phyloP scores from a whole-genome alignment of 1,140 invertebrate genomes.

The Pristionchus pacificus region DNA sequence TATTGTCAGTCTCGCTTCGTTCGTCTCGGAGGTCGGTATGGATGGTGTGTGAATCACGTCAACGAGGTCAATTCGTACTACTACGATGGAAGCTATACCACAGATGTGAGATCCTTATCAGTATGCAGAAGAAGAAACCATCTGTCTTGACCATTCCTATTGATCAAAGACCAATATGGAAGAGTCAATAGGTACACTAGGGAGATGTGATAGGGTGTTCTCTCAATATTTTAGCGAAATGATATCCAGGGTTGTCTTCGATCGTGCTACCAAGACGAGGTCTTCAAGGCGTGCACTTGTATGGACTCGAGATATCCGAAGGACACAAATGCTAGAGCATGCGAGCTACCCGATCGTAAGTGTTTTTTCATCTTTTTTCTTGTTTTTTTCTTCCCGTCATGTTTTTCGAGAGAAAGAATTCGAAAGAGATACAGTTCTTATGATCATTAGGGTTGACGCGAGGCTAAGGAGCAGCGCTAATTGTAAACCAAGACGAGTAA shows the following conservation, averaged over 20 bases:
- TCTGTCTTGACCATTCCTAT: no score
- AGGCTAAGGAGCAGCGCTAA: no score
- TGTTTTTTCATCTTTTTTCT: no score
- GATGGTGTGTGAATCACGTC: slow-evolving; percentile 26
- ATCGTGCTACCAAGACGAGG: slow-evolving; percentile 34
- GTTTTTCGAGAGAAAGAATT: no score
- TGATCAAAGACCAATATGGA: no score
- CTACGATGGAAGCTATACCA: slow-evolving; percentile 30
- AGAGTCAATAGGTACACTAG: no score
- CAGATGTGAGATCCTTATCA: slow-evolving; percentile 27
- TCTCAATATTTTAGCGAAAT: no score
- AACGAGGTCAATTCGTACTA: slow-evolving; percentile 33
- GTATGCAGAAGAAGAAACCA: neutral
- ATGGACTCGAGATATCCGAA: slow-evolving; percentile 36
- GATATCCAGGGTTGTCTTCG: slow-evolving; percentile 33
- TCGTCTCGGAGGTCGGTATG: slow-evolving; percentile 34
- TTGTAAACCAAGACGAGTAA: no score
- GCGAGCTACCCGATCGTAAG: slow-evolving; percentile 28
- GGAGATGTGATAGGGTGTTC: no score
- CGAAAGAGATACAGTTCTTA: no score
- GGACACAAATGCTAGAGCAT: slow-evolving; percentile 8
- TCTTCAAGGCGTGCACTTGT: slow-evolving; percentile 22
- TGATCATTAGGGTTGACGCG: no score
- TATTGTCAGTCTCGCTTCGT: slow-evolving; percentile 25
- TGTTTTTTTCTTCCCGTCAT: no score